Conservation (phyloP, 2,797 vertebrate species). For the Leuciscus waleckii region DNA sequence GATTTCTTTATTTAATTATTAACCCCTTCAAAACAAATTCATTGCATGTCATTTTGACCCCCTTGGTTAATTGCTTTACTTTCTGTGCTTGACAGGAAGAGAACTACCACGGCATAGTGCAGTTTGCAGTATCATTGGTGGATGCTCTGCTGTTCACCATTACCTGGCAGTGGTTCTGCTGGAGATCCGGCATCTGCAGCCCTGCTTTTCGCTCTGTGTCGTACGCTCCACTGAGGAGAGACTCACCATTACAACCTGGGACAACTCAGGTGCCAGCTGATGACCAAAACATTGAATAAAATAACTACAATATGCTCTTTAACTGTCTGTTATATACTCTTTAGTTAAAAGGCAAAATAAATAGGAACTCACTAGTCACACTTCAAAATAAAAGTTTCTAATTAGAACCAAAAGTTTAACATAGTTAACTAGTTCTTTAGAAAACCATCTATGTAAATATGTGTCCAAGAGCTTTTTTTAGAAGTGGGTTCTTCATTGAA, state of each 20-base stretch:
- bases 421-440: not conserved
- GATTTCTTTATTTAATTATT: too few species aligned
- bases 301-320: not conserved
- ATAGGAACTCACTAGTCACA: too few species aligned
- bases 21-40: not conserved
- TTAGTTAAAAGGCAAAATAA: not conserved
- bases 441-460: not conserved
- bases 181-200: constrained; percentile 91
- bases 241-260: constrained; percentile 91
- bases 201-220: constrained; percentile 87
- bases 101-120: constrained; percentile 93
- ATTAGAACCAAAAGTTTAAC: not conserved
- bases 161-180: constrained; percentile 94
- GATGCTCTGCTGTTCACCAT: constrained; percentile 94
- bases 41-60: not conserved
- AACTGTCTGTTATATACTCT: not conserved
- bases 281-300: not conserved
- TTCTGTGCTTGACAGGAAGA: constrained; percentile 78
- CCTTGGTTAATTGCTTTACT: constrained; percentile 28
- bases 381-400: not conserved
- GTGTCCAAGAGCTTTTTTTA: not conserved
- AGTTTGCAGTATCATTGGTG: constrained; percentile 93
- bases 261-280: constrained; percentile 83
- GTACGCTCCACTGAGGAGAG: constrained; percentile 94
- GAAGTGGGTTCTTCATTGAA: not conserved